phyloP scores from a whole-genome alignment of 2,888 invertebrate genomes.

The Sarcophaga caerulescens region DNA sequence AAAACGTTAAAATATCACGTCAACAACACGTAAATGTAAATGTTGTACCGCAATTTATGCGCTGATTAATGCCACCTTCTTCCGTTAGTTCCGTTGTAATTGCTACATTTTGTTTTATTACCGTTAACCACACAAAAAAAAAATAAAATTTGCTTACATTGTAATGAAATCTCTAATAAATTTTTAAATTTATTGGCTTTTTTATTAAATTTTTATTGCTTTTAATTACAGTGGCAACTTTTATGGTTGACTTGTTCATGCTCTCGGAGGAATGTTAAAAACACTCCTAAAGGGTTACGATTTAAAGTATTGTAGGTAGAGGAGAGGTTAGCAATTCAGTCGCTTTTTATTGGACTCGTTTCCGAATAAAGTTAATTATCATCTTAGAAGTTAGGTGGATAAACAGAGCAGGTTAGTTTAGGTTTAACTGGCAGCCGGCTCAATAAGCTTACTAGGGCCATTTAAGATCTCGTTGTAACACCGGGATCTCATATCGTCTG shows the following conservation, averaged over 20 bases:
- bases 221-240: not conserved
- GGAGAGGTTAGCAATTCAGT: too few relatives aligned
- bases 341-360: too few relatives aligned
- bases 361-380: too few relatives aligned
- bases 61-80: conserved; percentile 44
- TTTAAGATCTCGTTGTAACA: too few relatives aligned
- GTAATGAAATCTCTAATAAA: not conserved
- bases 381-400: too few relatives aligned
- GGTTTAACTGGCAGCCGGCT: too few relatives aligned
- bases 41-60: conserved; percentile 53
- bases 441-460: too few relatives aligned
- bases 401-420: too few relatives aligned
- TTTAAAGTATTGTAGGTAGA: too few relatives aligned
- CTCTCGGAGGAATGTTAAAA: not conserved
- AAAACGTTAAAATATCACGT: conserved; percentile 59
- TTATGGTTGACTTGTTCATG: too few relatives aligned
- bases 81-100: conserved; percentile 5
- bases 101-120: not conserved
- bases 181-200: not conserved
- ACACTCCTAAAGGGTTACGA: not conserved
- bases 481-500: too few relatives aligned
- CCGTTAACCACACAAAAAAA: not conserved
- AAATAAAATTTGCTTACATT: too few relatives aligned
- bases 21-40: conserved; percentile 51
- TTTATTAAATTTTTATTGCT: not conserved